Conservation (phyloP, 2,113 vertebrate species). For the Zosterops japonicus region DNA sequence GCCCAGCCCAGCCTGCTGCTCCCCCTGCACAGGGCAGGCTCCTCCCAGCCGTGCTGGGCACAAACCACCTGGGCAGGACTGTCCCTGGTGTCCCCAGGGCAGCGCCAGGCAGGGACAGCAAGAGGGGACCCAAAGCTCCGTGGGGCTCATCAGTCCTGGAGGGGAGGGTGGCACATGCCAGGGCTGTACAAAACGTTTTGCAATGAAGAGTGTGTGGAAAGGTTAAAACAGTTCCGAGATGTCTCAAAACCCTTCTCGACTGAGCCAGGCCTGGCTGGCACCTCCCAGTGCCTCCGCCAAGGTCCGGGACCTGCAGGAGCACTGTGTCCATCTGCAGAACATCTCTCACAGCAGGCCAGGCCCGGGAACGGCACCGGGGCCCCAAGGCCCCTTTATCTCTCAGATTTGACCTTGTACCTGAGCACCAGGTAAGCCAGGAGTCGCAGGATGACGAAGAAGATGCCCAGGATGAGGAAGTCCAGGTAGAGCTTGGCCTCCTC, state of each 20-base stretch:
- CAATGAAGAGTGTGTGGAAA: conserved; percentile 67
- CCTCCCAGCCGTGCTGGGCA: not conserved
- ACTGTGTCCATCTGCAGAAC: not conserved
- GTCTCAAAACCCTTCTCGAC: conserved; percentile 67
- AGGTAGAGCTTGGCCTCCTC: conserved; percentile 94
- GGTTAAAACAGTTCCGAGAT: conserved; percentile 78
- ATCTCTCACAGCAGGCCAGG: conserved; percentile 10
- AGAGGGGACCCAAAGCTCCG: not conserved
- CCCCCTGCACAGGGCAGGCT: not conserved
- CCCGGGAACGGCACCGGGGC: not conserved
- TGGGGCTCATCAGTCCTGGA: not conserved
- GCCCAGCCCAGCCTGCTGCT: not conserved
- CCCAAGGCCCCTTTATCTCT: conserved; percentile 79
- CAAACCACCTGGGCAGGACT: not conserved
- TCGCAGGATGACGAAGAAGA: conserved; percentile 91
- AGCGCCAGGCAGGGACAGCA: not conserved
- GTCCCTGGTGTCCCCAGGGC: not conserved
- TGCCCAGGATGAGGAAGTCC: conserved; percentile 93
- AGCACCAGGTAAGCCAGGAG: conserved; percentile 93
- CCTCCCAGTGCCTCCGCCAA: not conserved
- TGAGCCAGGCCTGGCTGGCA: conserved; percentile 45
- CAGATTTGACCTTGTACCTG: conserved; percentile 94
- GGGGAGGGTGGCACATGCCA: not conserved
- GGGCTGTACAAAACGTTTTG: conserved; percentile 54
- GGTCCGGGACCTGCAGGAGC: not conserved